Percentiles rank a stretch among this genome's conserved stretches.
These are phyloP conservation scores for Bujurquina vittata DNA, from an alignment of 2,113 vertebrate genomes.

Conservation along the genomic window DNA sequence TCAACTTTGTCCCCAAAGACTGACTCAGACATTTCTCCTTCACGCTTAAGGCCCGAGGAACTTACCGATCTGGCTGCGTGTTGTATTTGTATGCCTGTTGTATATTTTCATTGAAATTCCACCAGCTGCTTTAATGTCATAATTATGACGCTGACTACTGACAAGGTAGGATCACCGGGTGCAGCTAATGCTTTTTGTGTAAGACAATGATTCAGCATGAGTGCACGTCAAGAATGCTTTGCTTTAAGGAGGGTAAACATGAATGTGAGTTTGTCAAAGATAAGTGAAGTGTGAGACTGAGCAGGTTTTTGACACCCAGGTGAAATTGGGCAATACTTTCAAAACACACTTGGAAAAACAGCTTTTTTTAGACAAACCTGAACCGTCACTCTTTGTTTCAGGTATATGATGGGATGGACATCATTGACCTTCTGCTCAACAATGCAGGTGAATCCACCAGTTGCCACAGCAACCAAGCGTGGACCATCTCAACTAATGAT, in stretches of 20 bases:
- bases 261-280: background rate
- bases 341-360: background rate
- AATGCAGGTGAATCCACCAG: constrained; percentile 79
- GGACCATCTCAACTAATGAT: constrained; percentile 66
- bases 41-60: constrained; percentile 2
- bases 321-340: background rate
- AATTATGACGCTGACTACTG: constrained; percentile 57
- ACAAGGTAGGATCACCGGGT: constrained; percentile 54
- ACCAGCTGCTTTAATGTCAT: constrained; percentile 40
- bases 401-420: constrained; percentile 74
- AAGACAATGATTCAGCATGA: background rate
- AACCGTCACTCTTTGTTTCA: constrained; percentile 33
- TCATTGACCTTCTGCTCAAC: constrained; percentile 87
- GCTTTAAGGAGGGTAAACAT: background rate
- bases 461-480: constrained; percentile 51
- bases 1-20: constrained; percentile 74
- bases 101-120: constrained; percentile 36
- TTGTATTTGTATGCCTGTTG: constrained; percentile 11
- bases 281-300: background rate
- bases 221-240: background rate
- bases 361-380: background rate
- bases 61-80: constrained; percentile 1
- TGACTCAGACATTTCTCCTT: background rate
- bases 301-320: background rate
- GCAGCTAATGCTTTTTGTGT: background rate